phyloP scores from a whole-genome alignment of 2,797 vertebrate genomes.

The Nannoperca australis region DNA sequence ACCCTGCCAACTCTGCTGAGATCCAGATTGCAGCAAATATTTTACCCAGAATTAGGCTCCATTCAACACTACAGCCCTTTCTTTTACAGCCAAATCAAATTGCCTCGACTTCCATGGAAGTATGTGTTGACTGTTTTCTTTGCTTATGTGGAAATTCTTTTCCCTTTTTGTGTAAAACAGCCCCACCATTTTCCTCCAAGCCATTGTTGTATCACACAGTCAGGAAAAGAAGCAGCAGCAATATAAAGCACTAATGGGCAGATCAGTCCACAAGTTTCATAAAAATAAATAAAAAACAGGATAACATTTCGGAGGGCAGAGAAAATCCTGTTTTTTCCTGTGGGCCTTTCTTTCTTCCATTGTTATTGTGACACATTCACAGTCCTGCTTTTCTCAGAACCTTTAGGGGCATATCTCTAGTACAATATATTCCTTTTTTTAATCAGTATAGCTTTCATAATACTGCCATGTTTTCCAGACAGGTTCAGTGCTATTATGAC shows the following conservation, averaged over 20 bases:
- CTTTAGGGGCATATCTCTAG: background rate
- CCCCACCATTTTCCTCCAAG: background rate
- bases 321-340: background rate
- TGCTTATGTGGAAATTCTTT: background rate
- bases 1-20: constrained; percentile 6
- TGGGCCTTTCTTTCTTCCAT: background rate
- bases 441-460: background rate
- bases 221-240: constrained; percentile 26
- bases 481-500: constrained; percentile 28
- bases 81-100: background rate
- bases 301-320: constrained; percentile 3
- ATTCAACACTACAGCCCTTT: background rate
- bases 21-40: constrained; percentile 2
- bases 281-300: constrained; percentile 10
- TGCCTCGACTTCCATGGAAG: background rate
- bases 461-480: constrained; percentile 12
- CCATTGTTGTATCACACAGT: constrained; percentile 12
- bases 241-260: constrained; percentile 8
- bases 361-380: background rate
- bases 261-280: constrained; percentile 10
- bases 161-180: background rate
- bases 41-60: constrained; percentile 10
- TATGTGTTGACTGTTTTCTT: background rate
- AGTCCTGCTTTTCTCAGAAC: background rate
- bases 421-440: background rate